These are phyloP conservation scores for Beris morrisii DNA, from an alignment of 2,888 invertebrate genomes.

Conservation along the genomic window DNA sequence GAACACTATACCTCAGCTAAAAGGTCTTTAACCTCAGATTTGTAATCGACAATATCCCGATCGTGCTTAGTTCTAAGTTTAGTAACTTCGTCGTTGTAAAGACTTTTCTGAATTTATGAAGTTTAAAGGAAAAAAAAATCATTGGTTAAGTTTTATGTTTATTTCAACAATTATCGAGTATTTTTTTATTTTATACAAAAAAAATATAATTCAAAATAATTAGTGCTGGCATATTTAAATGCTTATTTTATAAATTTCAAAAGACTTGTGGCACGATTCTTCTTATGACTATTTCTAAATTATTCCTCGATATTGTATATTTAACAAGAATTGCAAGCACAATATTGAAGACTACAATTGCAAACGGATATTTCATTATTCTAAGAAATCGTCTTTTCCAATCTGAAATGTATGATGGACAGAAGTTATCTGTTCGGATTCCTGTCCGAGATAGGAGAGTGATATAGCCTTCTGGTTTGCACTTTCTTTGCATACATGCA, in stretches of 20 bases:
- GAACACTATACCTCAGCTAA: slow-evolving; percentile 24
- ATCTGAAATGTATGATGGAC: not conserved
- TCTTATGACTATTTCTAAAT: slow-evolving; percentile 46
- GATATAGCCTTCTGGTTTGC: not conserved
- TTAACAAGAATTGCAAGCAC: slow-evolving; percentile 44
- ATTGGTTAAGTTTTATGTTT: not conserved
- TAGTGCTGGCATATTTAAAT: not conserved
- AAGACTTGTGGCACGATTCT: slow-evolving; percentile 42
- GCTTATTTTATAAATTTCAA: slow-evolving; percentile 3
- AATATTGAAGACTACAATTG: slow-evolving; percentile 44
- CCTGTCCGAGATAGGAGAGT: slow-evolving; percentile 17
- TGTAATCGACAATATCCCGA: slow-evolving; percentile 45
- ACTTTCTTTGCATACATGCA: not conserved
- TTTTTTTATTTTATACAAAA: slow-evolving; percentile 3
- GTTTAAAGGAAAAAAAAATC: not conserved
- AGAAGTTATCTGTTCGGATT: slow-evolving; percentile 17
- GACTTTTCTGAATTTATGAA: slow-evolving; percentile 47
- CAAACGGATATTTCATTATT: slow-evolving; percentile 47
- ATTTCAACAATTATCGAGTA: not conserved
- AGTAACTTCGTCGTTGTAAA: slow-evolving; percentile 52
- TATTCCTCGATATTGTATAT: slow-evolving; percentile 45
- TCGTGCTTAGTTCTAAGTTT: slow-evolving; percentile 54
- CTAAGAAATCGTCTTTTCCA: slow-evolving; percentile 43
- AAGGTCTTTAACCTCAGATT: slow-evolving; percentile 45
- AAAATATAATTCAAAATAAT: slow-evolving; percentile 9